Evolutionary conservation across 2,888 invertebrate genomes (phyloP).

Genomic region (Tortrix viridana): DNA sequence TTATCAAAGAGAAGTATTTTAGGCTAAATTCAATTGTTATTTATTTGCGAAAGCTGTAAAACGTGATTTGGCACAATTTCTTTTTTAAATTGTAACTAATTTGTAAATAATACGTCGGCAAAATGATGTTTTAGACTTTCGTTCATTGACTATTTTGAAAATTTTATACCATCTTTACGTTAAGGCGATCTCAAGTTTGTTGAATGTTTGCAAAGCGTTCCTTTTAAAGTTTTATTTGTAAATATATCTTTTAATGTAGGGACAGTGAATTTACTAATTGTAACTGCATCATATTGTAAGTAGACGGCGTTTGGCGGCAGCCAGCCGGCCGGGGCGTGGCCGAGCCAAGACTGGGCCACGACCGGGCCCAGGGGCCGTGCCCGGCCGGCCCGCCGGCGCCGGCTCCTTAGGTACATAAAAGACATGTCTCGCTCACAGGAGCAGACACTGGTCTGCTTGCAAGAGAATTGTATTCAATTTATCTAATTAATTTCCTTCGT

Average conservation of each 20-base stretch:
- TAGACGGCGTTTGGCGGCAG: conserved; percentile 57
- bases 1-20: conserved; percentile 81
- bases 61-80: conserved; percentile 75
- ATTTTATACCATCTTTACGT: conserved; percentile 82
- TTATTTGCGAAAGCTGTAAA: conserved; percentile 81
- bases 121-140: conserved; percentile 72
- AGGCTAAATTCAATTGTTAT: conserved; percentile 84
- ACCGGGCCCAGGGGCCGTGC: conserved; percentile 38
- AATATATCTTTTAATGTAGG: conserved; percentile 79
- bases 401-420: conserved; percentile 52
- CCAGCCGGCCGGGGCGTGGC: conserved; percentile 33
- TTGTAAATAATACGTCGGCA: conserved; percentile 75
- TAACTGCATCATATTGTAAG: conserved; percentile 68
- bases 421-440: conserved; percentile 56
- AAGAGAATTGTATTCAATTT: conserved; percentile 71
- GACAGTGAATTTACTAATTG: conserved; percentile 80
- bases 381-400: conserved; percentile 35
- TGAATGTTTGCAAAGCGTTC: conserved; percentile 84
- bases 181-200: conserved; percentile 84
- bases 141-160: conserved; percentile 75
- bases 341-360: conserved; percentile 28
- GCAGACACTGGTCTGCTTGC: conserved; percentile 56
- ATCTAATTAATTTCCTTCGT: conserved; percentile 78
- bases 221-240: conserved; percentile 84
- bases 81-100: conserved; percentile 62